phyloP scores from a whole-genome alignment of 2,113 vertebrate genomes.

The Microcebus ravelobensis region DNA sequence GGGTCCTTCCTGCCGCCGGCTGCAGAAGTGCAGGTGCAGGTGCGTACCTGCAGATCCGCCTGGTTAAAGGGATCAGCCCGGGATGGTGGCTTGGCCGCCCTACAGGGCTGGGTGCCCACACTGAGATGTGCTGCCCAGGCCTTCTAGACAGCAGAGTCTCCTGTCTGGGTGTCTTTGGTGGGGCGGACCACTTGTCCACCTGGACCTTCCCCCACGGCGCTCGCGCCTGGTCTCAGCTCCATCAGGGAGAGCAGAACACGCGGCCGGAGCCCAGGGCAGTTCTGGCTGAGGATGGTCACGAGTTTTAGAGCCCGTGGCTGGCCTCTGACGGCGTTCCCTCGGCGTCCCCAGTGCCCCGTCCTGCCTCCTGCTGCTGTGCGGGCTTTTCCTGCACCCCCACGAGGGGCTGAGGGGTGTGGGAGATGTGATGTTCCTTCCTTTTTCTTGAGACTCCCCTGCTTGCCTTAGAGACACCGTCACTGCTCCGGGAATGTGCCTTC shows the following conservation, averaged over 20 bases:
- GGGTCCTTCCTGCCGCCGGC: background rate
- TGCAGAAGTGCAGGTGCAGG: background rate
- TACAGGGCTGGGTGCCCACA: background rate
- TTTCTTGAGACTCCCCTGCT: background rate
- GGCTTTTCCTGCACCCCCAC: too few relatives aligned
- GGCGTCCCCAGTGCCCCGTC: rapidly evolving
- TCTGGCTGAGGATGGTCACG: background rate
- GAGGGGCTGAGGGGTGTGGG: background rate
- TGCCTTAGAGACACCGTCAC: rapidly evolving
- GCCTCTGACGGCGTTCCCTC: background rate
- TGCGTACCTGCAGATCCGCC: background rate
- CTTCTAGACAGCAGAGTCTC: background rate
- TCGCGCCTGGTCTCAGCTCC: background rate
- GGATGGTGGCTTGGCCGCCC: background rate
- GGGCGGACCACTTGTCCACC: background rate
- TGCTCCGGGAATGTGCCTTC: background rate
- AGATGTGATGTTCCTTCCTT: background rate
- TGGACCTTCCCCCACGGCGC: too few relatives aligned
- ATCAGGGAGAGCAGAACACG: background rate
- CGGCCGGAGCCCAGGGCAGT: too few relatives aligned
- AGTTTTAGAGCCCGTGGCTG: rapidly evolving
- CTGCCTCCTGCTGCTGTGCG: too few relatives aligned
- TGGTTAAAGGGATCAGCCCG: background rate
- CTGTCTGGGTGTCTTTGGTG: background rate
- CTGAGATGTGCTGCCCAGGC: background rate